Base-by-base conservation (phyloP, 1,140 invertebrate species). In the Lasioglossum albipes region DNA sequence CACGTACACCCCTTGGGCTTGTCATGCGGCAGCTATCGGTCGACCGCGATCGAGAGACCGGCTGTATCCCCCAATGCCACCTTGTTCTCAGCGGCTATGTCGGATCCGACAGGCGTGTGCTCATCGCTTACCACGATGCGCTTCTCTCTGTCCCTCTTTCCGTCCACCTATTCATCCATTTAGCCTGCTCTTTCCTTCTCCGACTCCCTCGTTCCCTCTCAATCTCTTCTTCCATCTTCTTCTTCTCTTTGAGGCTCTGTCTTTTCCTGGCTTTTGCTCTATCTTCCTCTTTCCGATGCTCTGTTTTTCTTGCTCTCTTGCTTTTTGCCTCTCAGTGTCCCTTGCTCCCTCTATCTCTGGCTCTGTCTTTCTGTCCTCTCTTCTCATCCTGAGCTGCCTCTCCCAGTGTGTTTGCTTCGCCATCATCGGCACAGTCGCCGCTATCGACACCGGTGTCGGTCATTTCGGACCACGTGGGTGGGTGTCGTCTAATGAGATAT, bases 1-100 rank as follows among this genome's bases (percentile, higher is more conserved):
- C 84, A 82, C 75, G 87, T 86, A 88, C 81, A 88, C 80, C 85
- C 87, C 80, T 88, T 81, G 87, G 87, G 85, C 87, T 89, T 88
- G 87, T 88, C 87, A 88, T 86, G 86, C 70, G 87, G 85, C 75
- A 79, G 79, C 83, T 89, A 89, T 89, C 88, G 83, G 81, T 72
- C 81, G 75, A 87, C 86, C 84, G 69, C 88, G 86, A 88, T 89
- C 84, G 84, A 87, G 85, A 84, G 82, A 70, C 83, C 62, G 75
- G 82, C 85, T 85, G 82, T 87, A 87, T 86, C 85, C 85, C 74
- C 84, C 84, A 87, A 88, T 88, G 75, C 88, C 86, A 87, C 83
- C 84, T 89, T 85, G 82, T 88, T 85, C 83, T 87, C 86, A 68
- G 79, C 79, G 79, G 82, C 86, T 81, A 88, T 85, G 84, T 83